Percentiles rank a stretch among this genome's conserved stretches.
Conservation (phyloP, 2,888 invertebrate species). For the Liodrosophila aerea region DNA sequence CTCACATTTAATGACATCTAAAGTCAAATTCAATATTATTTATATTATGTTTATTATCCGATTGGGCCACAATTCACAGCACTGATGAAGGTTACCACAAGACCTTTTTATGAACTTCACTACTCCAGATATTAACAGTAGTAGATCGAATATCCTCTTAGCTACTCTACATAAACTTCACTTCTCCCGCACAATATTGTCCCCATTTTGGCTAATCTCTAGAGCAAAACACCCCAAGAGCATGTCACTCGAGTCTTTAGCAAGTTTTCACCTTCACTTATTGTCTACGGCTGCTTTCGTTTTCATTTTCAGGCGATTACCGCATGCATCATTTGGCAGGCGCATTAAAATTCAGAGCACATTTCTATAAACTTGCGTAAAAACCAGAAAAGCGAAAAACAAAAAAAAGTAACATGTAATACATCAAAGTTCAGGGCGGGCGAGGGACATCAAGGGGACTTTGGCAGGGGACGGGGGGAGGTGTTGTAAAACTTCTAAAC, state of each 20-base stretch:
- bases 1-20: too few relatives aligned
- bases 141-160: too few relatives aligned
- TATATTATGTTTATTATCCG: too few relatives aligned
- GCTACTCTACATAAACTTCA: too few relatives aligned
- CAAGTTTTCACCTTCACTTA: slow-evolving; percentile 6
- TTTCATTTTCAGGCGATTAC: slow-evolving; percentile 46
- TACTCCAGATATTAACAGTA: too few relatives aligned
- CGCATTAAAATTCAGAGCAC: slow-evolving; percentile 69
- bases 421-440: slow-evolving; percentile 62
- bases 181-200: too few relatives aligned
- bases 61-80: too few relatives aligned
- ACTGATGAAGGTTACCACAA: too few relatives aligned
- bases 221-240: too few relatives aligned
- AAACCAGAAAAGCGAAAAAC: slow-evolving; percentile 21
- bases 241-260: slow-evolving; percentile 20
- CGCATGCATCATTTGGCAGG: slow-evolving; percentile 46
- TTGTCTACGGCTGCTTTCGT: slow-evolving; percentile 15
- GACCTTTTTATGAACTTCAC: too few relatives aligned
- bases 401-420: slow-evolving; percentile 34
- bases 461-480: slow-evolving; percentile 17
- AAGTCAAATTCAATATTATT: too few relatives aligned
- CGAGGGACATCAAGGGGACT: slow-evolving; percentile 17
- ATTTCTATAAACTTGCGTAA: slow-evolving; percentile 44
- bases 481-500: slow-evolving; percentile 62
- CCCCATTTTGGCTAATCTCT: too few relatives aligned